A percentile compares a stretch with the other conserved stretches of the same genome.
Evolutionary conservation across 2,797 vertebrate genomes (phyloP).

Genomic region (Orientallactaga sibirica): DNA sequence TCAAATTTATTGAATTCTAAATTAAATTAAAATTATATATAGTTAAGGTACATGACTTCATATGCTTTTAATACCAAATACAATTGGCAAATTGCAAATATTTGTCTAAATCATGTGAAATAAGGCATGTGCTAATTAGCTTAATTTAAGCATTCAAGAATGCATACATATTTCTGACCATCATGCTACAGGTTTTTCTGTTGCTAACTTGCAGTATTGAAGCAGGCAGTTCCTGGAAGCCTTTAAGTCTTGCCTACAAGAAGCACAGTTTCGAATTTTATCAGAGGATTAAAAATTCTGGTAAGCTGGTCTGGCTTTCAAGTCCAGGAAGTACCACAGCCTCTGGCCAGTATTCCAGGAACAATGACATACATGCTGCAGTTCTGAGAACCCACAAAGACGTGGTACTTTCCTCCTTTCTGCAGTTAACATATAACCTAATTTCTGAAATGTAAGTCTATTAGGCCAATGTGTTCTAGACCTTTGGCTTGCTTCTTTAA

Average conservation of each 20-base stretch:
- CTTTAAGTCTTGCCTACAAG: constrained; percentile 62
- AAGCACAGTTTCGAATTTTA: constrained; percentile 33
- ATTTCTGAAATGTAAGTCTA: constrained; percentile 73
- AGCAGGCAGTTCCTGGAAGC: constrained; percentile 73
- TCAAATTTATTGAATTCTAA: neutral
- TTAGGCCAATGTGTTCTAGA: constrained; percentile 45
- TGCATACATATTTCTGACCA: neutral
- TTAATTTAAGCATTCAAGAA: neutral
- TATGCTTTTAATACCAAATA: neutral
- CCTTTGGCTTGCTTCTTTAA: constrained; percentile 56
- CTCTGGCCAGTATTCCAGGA: constrained; percentile 80
- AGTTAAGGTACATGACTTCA: neutral
- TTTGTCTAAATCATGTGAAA: neutral
- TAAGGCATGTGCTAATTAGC: neutral
- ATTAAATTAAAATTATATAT: neutral
- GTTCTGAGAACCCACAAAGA: constrained; percentile 77
- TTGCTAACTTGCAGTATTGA: neutral
- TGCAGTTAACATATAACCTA: constrained; percentile 63
- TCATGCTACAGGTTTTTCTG: neutral
- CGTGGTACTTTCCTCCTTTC: constrained; percentile 53
- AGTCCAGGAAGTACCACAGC: constrained; percentile 65
- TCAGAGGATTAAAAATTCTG: constrained; percentile 69
- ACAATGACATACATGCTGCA: constrained; percentile 60
- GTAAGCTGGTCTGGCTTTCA: constrained; percentile 67
- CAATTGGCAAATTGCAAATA: neutral